Conservation (phyloP, 92 coral and sea anemone genomes). For the Umimayanthus chanpuru region DNA sequence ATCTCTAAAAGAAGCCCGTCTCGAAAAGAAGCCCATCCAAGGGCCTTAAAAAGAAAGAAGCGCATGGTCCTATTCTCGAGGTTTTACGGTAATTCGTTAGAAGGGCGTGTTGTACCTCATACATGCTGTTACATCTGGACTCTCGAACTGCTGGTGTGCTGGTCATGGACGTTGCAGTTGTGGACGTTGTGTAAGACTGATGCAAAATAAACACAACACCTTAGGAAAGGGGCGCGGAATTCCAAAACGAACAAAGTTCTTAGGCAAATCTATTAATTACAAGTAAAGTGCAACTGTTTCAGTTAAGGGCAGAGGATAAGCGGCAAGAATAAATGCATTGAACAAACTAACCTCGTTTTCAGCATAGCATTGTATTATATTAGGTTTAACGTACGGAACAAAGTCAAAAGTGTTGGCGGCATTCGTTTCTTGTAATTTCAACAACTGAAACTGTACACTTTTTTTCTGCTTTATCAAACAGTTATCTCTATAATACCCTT, state of each 20-base stretch:
- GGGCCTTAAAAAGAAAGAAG: no score
- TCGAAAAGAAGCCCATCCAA: no score
- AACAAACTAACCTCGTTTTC: no score
- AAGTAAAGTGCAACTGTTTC: background rate
- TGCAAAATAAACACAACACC: background rate
- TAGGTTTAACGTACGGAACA: no score
- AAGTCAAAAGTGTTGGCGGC: no score
- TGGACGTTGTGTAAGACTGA: background rate
- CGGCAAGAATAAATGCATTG: background rate
- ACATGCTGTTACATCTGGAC: constrained; percentile 60
- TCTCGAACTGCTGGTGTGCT: constrained; percentile 35
- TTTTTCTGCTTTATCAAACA: background rate
- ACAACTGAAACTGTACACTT: background rate
- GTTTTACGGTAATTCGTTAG: background rate
- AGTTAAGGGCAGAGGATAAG: background rate
- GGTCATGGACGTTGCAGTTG: background rate
- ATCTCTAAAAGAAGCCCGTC: no score
- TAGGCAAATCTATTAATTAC: background rate
- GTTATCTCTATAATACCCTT: background rate
- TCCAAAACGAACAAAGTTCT: background rate
- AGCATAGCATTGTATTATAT: no score
- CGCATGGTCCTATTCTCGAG: no score
- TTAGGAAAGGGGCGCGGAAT: background rate
- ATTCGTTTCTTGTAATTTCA: no score
- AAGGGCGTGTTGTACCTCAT: constrained; percentile 51